Base-by-base conservation (phyloP, 2,888 invertebrate species). In the Halictus ligatus region DNA sequence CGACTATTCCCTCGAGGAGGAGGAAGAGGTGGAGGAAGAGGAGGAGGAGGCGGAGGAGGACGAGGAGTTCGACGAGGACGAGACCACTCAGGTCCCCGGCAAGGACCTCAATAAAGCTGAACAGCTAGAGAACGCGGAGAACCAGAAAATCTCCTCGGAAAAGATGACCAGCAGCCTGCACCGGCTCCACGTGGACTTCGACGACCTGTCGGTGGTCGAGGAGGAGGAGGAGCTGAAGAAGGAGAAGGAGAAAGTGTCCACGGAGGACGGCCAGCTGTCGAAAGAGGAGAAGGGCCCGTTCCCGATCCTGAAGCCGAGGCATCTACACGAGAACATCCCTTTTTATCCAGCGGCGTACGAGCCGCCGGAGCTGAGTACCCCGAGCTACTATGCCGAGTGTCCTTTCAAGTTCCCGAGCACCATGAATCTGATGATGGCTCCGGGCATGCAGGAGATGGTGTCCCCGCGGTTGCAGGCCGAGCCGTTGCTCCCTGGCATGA, bases 141-240 rank as follows among this genome's bases (percentile, higher is more conserved):
- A 94, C 88, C 96, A 93, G 94, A 96, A 94, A 95, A 95, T 94
- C 91, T 96, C 92, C 92, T 95, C 92, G 95, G 96, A 91, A 96
- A 96, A 94, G 77, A 91, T 92, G 91, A 92, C 89, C 84, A 93
- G 67, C 83, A 81, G 88, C 58, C 82, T 92, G 76, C 93, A 94
- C 81, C 92, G 94, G 58, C 81, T 94, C 29, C 93, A 93, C 82
- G 93, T 94, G 7, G 95, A 95, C 83, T 98, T 97, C 95, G 97
- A 98, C 95, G 97, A 97, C 94, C 96, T 98, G 75, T 97, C 97
- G 83, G 97, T 98, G 43, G 98, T 98, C 72, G 97, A 97, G 10
- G 98, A 98, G 93, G 98, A 98, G 82, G 95, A 95, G 13, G 95
- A 95, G 73, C 54, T 91, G 15, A 93, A 93, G 40, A 95, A 93